Conservation (phyloP, 2,113 vertebrate genomes). For the Cheilinus undulatus region DNA sequence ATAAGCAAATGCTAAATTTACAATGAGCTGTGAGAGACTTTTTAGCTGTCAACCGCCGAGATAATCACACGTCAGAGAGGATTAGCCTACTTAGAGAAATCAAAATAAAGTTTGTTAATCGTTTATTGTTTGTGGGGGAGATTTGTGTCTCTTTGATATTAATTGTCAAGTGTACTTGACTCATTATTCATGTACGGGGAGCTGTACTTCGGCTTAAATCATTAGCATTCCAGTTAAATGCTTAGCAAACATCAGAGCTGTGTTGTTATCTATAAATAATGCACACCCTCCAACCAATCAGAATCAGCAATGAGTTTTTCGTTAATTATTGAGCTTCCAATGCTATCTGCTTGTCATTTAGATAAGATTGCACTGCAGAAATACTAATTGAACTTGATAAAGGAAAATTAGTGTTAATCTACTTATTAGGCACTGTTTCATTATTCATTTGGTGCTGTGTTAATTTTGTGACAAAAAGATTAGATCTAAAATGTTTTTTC, state of each 20-base stretch:
- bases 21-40: not conserved
- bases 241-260: too few relatives aligned
- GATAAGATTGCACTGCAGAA: too few relatives aligned
- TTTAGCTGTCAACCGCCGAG: too few relatives aligned
- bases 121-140: not conserved
- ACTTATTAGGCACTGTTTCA: not conserved
- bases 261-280: too few relatives aligned
- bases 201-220: not conserved
- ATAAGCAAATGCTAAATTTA: not conserved
- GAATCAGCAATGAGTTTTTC: not conserved
- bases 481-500: too few relatives aligned
- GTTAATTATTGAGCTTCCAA: not conserved
- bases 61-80: not conserved
- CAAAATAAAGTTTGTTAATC: not conserved
- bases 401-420: not conserved
- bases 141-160: not conserved
- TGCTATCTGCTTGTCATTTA: too few relatives aligned
- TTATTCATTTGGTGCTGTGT: too few relatives aligned
- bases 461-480: too few relatives aligned
- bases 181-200: not conserved
- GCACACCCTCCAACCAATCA: not conserved
- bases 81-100: constrained; percentile 1
- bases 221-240: not conserved
- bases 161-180: not conserved
- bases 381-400: too few relatives aligned